Evolutionary conservation across 2,797 vertebrate species (phyloP).

Genomic region (Chelon labrosus): DNA sequence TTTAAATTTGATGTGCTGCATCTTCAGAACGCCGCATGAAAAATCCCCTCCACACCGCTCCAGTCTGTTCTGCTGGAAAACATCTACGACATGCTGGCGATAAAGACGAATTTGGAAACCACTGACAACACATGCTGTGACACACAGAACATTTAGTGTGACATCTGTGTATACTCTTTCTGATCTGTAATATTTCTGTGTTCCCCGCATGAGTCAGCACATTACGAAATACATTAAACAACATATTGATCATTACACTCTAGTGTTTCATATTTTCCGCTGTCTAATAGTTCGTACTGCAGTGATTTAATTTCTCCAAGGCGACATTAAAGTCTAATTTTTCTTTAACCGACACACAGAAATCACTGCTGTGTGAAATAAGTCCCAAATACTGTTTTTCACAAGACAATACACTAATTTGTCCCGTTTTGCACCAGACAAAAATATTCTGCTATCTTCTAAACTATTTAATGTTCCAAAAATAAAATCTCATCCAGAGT

Average conservation of each 20-base stretch:
- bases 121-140: conserved; percentile 29
- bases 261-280: conserved; percentile 2
- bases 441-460: conserved; percentile 8
- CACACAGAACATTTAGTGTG: conserved; percentile 26
- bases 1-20: conserved; percentile 24
- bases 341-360: not conserved
- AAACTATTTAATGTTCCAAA: conserved; percentile 37
- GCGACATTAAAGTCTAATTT: not conserved
- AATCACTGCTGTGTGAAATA: conserved; percentile 1
- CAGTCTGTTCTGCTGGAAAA: conserved; percentile 27
- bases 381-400: conserved; percentile 6
- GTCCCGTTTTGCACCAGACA: conserved; percentile 5
- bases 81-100: conserved; percentile 18
- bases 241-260: conserved; percentile 12
- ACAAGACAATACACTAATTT: not conserved
- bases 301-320: not conserved
- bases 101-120: conserved; percentile 29
- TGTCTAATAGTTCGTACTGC: conserved; percentile 1
- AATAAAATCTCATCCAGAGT: conserved; percentile 40
- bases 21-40: conserved; percentile 20
- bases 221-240: conserved; percentile 6
- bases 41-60: not conserved
- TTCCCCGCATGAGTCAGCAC: conserved; percentile 10
- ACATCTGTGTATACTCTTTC: conserved; percentile 35
- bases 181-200: conserved; percentile 18